Evolutionary conservation across 2,888 invertebrate genomes (phyloP).

Genomic region (Beris chalybata): DNA sequence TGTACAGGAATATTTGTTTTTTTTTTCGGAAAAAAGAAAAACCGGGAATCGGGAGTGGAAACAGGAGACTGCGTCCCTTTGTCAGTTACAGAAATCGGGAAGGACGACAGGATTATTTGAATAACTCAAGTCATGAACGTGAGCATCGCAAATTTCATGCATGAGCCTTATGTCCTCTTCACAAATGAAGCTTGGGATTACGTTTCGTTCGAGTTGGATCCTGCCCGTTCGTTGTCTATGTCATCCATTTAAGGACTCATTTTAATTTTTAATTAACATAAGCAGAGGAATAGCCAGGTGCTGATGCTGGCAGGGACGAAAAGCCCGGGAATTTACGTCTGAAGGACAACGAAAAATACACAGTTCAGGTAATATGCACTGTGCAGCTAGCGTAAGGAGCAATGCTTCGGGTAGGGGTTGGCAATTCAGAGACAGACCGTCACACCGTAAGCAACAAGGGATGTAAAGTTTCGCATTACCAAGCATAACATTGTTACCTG

Average conservation of each 20-base stretch:
- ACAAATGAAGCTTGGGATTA: constrained; percentile 22
- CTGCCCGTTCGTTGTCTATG: neutral
- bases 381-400: constrained; percentile 6
- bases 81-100: constrained; percentile 2
- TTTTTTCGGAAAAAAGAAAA: constrained; percentile 8
- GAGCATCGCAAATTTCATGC: constrained; percentile 20
- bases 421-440: constrained; percentile 13
- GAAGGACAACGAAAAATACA: neutral
- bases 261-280: constrained; percentile 33
- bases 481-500: constrained; percentile 21
- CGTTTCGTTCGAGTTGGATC: constrained; percentile 22
- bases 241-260: constrained; percentile 10
- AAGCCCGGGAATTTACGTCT: neutral
- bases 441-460: neutral
- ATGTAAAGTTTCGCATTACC: constrained; percentile 26
- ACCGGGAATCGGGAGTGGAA: neutral
- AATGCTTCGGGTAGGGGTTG: neutral
- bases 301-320: constrained; percentile 3
- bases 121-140: constrained; percentile 31
- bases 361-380: constrained; percentile 12
- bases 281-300: constrained; percentile 21
- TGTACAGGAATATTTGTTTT: constrained; percentile 23
- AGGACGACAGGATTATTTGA: constrained; percentile 27
- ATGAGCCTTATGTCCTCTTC: constrained; percentile 24
- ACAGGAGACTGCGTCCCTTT: constrained; percentile 6